These are phyloP conservation scores for Brachionus koreanus DNA, from an alignment of 1,140 invertebrate species.

Conservation along the genomic window DNA sequence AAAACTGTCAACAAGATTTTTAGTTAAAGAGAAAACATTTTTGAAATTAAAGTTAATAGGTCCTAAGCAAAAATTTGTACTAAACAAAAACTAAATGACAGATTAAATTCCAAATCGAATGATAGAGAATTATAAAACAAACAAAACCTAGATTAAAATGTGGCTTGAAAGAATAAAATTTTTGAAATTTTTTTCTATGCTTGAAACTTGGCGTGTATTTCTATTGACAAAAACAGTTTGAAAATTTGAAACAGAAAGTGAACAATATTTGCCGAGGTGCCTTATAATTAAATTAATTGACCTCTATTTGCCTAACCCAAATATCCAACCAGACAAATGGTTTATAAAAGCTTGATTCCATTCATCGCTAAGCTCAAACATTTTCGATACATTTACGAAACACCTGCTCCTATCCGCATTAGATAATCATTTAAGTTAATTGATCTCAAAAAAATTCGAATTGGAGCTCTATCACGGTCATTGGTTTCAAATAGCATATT, in stretches of 20 bases:
- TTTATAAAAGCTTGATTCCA: neutral
- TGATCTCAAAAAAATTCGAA: neutral
- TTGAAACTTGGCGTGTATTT: neutral
- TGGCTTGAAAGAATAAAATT: neutral
- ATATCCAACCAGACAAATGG: neutral
- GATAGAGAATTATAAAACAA: neutral
- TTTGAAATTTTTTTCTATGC: neutral
- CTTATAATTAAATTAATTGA: conserved; percentile 11
- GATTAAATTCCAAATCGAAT: neutral
- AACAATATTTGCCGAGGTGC: neutral
- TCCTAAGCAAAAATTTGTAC: neutral
- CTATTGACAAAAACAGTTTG: conserved; percentile 1
- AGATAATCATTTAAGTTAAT: neutral
- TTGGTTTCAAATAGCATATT: neutral
- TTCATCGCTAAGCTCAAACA: neutral
- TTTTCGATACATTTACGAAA: neutral
- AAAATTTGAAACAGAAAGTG: neutral
- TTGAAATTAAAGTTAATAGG: neutral
- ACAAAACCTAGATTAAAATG: neutral
- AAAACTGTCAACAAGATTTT: neutral
- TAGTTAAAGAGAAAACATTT: neutral
- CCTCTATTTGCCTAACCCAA: neutral
- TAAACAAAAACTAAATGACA: neutral
- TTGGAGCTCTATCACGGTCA: neutral
- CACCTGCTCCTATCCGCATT: neutral